These are phyloP conservation scores for Tetragonula clypearis DNA, from an alignment of 1,140 invertebrate genomes.

Conservation along the genomic window DNA sequence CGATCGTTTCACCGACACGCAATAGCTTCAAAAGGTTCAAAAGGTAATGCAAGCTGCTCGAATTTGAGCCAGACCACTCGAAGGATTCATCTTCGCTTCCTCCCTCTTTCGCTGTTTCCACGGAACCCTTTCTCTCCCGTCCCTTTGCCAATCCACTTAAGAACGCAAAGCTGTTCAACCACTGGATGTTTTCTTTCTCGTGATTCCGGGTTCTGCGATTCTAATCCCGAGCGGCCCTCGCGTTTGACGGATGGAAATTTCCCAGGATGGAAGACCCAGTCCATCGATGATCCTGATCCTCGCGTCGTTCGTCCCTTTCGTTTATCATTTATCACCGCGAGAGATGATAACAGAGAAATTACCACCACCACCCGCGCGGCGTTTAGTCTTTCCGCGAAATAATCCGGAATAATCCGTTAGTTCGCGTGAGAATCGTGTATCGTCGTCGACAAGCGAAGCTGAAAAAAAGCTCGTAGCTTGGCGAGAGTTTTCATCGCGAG, in stretches of 20 bases:
- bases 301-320: no score
- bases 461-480: constrained; percentile 4
- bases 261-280: no score
- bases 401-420: not conserved
- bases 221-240: not conserved
- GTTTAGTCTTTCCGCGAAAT: not conserved
- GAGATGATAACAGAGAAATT: not conserved
- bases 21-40: constrained; percentile 47
- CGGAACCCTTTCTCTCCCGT: constrained; percentile 6
- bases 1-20: constrained; percentile 46
- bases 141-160: constrained; percentile 47
- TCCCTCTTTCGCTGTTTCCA: constrained; percentile 17
- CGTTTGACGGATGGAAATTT: not conserved
- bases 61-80: constrained; percentile 50
- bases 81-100: constrained; percentile 44
- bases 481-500: constrained; percentile 32
- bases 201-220: not conserved
- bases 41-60: constrained; percentile 49
- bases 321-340: no score
- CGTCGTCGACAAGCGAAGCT: constrained; percentile 6
- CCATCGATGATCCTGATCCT: no score
- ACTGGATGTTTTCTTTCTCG: constrained; percentile 24
- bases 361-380: not conserved
- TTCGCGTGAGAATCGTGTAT: constrained; percentile 2
- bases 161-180: constrained; percentile 30